phyloP scores from a whole-genome alignment of 2,797 vertebrate genomes.

The Thamnophis elegans region DNA sequence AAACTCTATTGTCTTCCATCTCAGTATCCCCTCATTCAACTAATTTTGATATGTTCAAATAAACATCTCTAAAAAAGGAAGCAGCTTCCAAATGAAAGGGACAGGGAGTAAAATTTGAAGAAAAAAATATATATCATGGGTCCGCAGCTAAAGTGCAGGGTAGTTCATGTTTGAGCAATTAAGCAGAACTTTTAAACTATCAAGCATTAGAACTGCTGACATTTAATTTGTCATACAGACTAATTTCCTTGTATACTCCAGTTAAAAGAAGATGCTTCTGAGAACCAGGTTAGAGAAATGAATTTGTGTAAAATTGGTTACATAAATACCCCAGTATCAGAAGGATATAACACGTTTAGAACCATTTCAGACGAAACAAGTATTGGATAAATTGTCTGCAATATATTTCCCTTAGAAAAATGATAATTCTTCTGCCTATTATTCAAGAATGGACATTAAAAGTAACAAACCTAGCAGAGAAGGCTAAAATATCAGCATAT shows the following conservation, averaged over 20 bases:
- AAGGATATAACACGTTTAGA: conserved; percentile 18
- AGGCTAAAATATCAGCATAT: too few species aligned
- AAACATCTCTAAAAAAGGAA: neutral
- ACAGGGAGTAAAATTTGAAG: accelerated
- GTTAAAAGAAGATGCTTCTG: conserved; percentile 8
- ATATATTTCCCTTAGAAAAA: neutral
- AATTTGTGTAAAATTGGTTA: conserved; percentile 17
- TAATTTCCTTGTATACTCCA: conserved; percentile 32
- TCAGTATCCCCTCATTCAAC: neutral
- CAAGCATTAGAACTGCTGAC: conserved; percentile 20
- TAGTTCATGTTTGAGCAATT: conserved; percentile 28
- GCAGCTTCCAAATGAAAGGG: conserved; percentile 3
- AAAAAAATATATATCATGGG: conserved; percentile 1
- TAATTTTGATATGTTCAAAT: conserved; percentile 4
- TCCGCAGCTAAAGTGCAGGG: conserved; percentile 19
- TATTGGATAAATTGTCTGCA: neutral
- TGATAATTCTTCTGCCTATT: too few species aligned
- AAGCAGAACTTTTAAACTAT: conserved; percentile 20
- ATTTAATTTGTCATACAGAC: conserved; percentile 31
- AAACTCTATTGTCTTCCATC: neutral
- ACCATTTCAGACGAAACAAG: neutral
- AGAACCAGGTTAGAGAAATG: conserved; percentile 26
- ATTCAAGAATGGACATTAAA: too few species aligned
- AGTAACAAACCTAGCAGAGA: too few species aligned
- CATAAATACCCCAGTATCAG: conserved; percentile 25